Evolutionary conservation across 2,797 vertebrate genomes (phyloP).

Genomic region (Dermochelys coriacea): DNA sequence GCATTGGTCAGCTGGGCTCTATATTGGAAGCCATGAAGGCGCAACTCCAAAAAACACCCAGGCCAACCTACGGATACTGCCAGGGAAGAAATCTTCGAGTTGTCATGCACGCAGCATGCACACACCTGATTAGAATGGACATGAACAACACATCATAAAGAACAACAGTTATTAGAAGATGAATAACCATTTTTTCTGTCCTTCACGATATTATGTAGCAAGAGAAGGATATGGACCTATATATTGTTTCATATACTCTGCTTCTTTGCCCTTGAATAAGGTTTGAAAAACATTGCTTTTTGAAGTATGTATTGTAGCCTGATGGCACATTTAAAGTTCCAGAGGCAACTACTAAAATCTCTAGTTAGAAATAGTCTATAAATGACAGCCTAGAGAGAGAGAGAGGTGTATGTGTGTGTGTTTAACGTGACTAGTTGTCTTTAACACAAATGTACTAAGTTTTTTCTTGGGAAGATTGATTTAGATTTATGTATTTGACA

Average conservation of each 20-base stretch:
- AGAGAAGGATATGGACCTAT: not conserved
- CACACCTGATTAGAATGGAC: too few species aligned
- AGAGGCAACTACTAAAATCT: not conserved
- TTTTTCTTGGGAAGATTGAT: constrained; percentile 27
- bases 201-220: not conserved
- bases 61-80: too few species aligned
- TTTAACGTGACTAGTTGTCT: not conserved
- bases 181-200: not conserved
- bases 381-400: not conserved
- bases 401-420: fast-evolving
- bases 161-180: too few species aligned
- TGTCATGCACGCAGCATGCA: too few species aligned
- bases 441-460: constrained; percentile 31
- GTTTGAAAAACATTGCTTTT: not conserved
- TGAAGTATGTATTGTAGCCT: not conserved
- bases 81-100: too few species aligned
- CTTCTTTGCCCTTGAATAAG: not conserved
- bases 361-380: not conserved
- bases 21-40: too few species aligned
- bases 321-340: not conserved
- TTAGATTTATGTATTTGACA: constrained; percentile 7
- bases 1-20: too few species aligned
- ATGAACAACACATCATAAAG: too few species aligned
- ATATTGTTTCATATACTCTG: not conserved
- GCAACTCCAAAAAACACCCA: too few species aligned